Evolutionary conservation across 2,888 invertebrate species (phyloP), one percentile per base, ranked within the genome.

Genomic region (Leistus spinibarbis): DNA sequence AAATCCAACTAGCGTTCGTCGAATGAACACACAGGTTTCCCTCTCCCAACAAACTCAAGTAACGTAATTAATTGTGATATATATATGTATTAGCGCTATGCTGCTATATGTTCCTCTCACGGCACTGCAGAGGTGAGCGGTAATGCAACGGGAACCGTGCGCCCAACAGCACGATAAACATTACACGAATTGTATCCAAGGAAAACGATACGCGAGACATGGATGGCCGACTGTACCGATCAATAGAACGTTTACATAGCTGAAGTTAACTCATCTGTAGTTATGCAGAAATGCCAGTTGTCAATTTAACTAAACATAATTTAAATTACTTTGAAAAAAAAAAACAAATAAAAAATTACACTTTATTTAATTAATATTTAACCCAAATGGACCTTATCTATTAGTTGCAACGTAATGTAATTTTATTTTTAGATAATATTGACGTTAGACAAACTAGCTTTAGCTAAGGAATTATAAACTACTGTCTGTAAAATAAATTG

Each of bases 221-320:
- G 40, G 5, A 40, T 67, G 67, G 60, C 4, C 53, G 22, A 62
- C 40, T 73, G 57, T 73, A 27, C 3, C 66, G 73, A 73, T 73
- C 73, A 67, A 73, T 73, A 73, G 62, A 67, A 60, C 64, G 54
- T 53, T 73, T 73, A 67, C 67, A 60, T 17, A 22, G 27, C n/a
- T 53, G 20, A 67, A 64, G 24, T 64, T 64, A 64, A 73, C 57
- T 67, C 67, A 73, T 67, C 67, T 73, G 54, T 67, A 73, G 73
- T 67, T 67, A 60, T 57, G 60, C n/a, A 19, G 72, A 66, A 66
- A 72, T 40, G 23, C 23, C 60, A 20, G 63, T 66, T 66, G 66
- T 73, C 73, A 73, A 73, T 67, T 66, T 67, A 54, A 54, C 62
- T 73, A 73, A 64, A 64, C 64, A 24, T 9, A 64, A 22, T 24